These are phyloP conservation scores for Drosophila borealis DNA, from an alignment of 2,888 invertebrate genomes.

Conservation along the genomic window DNA sequence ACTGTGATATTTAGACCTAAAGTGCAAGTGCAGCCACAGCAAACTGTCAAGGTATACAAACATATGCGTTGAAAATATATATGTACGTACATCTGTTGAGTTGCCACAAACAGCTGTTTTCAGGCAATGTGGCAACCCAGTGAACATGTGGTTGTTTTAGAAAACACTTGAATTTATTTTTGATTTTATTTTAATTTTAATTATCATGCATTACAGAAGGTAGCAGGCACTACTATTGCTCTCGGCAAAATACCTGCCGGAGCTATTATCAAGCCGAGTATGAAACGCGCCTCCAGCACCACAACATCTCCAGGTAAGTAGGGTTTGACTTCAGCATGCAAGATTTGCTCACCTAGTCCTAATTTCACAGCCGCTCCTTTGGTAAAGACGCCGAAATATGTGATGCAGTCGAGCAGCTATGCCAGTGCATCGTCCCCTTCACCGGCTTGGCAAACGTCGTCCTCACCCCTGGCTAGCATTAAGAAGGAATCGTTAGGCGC, in stretches of 20 bases:
- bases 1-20: slow-evolving; percentile 50
- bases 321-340: too few species aligned
- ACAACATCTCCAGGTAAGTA: slow-evolving; percentile 43
- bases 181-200: slow-evolving; percentile 40
- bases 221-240: slow-evolving; percentile 58
- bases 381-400: slow-evolving; percentile 76
- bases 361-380: slow-evolving; percentile 39
- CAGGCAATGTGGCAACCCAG: slow-evolving; percentile 21
- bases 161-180: not conserved
- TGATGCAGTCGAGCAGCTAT: slow-evolving; percentile 53
- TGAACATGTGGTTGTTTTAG: slow-evolving; percentile 1
- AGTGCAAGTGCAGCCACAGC: slow-evolving; percentile 46
- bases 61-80: not conserved
- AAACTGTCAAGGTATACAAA: slow-evolving; percentile 59
- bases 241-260: slow-evolving; percentile 71
- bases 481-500: slow-evolving; percentile 69
- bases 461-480: slow-evolving; percentile 7
- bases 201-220: slow-evolving; percentile 59
- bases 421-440: slow-evolving; percentile 12
- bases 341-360: not conserved
- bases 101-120: slow-evolving; percentile 41
- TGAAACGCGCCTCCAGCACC: slow-evolving; percentile 74
- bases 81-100: slow-evolving; percentile 6
- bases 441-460: slow-evolving; percentile 34
- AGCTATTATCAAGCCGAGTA: slow-evolving; percentile 63